A percentile compares a stretch with the other conserved stretches of the same genome.
Evolutionary conservation across 2,797 vertebrate species (phyloP).

Genomic region (Menidia menidia): DNA sequence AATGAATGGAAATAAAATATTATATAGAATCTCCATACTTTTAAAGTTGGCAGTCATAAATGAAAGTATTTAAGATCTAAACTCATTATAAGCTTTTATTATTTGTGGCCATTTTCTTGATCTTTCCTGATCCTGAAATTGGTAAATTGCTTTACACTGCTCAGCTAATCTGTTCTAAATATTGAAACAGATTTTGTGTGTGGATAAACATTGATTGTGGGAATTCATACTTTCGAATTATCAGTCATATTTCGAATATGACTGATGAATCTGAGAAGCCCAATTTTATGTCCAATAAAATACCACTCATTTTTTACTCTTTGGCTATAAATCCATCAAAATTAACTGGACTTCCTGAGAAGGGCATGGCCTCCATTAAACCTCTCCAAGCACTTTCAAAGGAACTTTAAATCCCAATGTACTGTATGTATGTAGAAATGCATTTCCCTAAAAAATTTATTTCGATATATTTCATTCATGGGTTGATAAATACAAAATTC

Average conservation of each 20-base stretch:
- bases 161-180: no score
- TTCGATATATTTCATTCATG: not conserved
- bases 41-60: conserved; percentile 5
- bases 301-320: not conserved
- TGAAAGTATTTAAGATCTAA: not conserved
- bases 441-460: not conserved
- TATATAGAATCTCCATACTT: conserved; percentile 3
- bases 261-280: not conserved
- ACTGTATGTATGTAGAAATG: not conserved
- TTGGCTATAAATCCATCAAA: not conserved
- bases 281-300: not conserved
- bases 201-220: not conserved
- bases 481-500: not conserved
- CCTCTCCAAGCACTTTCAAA: not conserved
- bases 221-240: no score
- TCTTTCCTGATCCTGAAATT: no score
- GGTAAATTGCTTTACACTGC: no score
- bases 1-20: not conserved
- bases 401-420: not conserved
- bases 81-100: not conserved
- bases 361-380: not conserved
- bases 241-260: no score
- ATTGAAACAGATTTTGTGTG: not conserved
- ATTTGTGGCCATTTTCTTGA: not conserved
- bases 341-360: not conserved